These are phyloP conservation scores for Tridacna gigas DNA, from an alignment of 2,888 invertebrate genomes.

Conservation along the genomic window DNA sequence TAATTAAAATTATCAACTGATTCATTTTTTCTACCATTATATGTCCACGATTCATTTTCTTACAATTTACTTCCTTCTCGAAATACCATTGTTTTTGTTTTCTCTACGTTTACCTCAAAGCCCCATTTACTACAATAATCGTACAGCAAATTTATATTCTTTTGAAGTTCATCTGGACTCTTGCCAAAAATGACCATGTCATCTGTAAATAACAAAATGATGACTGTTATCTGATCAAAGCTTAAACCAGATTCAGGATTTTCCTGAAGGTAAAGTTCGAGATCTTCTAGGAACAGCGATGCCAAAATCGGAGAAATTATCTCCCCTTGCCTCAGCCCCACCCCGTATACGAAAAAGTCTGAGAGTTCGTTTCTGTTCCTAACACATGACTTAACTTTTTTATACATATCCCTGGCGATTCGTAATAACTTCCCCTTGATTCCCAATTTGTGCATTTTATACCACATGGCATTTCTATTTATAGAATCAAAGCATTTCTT, in stretches of 20 bases:
- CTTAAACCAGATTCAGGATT: no score
- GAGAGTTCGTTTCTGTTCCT: not conserved
- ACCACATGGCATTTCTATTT: not conserved
- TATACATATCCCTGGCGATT: not conserved
- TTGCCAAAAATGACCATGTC: slow-evolving; percentile 29
- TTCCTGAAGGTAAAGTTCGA: slow-evolving; percentile 10
- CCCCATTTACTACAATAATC: slow-evolving; percentile 22
- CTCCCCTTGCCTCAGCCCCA: not conserved
- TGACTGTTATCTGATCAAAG: no score
- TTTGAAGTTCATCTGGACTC: not conserved
- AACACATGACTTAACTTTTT: not conserved
- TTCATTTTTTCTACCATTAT: slow-evolving; percentile 10
- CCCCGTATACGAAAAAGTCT: not conserved
- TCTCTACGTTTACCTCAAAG: slow-evolving; percentile 8
- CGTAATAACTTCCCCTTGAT: not conserved
- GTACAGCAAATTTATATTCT: slow-evolving; percentile 1
- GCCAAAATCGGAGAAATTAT: not conserved
- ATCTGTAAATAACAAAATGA: slow-evolving; percentile 32
- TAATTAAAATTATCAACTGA: slow-evolving; percentile 26
- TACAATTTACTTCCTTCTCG: slow-evolving; percentile 2
- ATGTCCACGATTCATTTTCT: slow-evolving; percentile 7
- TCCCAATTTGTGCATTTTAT: not conserved
- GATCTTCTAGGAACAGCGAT: not conserved
- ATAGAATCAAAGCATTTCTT: not conserved
- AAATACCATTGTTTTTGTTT: slow-evolving; percentile 29